phyloP scores from a whole-genome alignment of 2,797 vertebrate genomes.

The Ambastaia sidthimunki region DNA sequence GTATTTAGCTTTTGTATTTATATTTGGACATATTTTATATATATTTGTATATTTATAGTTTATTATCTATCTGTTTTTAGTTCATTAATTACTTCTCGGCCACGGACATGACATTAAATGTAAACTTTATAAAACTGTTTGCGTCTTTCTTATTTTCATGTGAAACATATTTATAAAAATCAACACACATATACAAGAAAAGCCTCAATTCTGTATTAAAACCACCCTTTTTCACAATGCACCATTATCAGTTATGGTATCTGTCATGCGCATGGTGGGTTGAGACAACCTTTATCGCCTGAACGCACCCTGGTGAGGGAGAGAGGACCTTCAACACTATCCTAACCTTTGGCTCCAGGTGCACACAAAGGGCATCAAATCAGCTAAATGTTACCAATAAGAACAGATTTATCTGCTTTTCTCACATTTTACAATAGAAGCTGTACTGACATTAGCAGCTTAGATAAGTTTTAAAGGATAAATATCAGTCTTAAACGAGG shows the following conservation, averaged over 20 bases:
- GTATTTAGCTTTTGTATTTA: neutral
- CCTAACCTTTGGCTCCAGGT: constrained; percentile 72
- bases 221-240: constrained; percentile 12
- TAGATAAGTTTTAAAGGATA: constrained; percentile 49
- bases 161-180: neutral
- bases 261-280: constrained; percentile 38
- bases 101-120: neutral
- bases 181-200: neutral
- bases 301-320: constrained; percentile 57
- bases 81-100: neutral
- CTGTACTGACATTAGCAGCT: constrained; percentile 64
- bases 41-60: too few species aligned
- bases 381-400: constrained; percentile 60
- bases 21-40: too few species aligned
- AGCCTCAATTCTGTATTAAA: neutral
- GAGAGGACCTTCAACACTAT: constrained; percentile 55
- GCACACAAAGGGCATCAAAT: constrained; percentile 75
- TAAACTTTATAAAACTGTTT: neutral
- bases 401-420: constrained; percentile 59
- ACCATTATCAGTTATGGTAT: constrained; percentile 19
- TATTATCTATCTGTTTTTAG: neutral
- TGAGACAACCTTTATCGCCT: constrained; percentile 63
- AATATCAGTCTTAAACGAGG: constrained; percentile 42
- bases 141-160: neutral
- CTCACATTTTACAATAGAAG: constrained; percentile 46